phyloP scores from a whole-genome alignment of 2,888 invertebrate genomes.

The Cheilosia urbana region DNA sequence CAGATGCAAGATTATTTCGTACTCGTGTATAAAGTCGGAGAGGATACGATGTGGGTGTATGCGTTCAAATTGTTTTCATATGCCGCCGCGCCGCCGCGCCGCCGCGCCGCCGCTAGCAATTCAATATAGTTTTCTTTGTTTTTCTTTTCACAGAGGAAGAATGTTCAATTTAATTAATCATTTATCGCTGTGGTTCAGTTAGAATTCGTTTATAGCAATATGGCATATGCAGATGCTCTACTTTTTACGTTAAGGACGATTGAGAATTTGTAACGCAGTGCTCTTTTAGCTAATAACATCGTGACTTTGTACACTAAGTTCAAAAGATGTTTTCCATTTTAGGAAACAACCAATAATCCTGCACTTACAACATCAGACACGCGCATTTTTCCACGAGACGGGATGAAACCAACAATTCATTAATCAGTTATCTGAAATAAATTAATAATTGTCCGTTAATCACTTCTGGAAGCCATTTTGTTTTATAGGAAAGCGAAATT shows the following conservation, averaged over 20 bases:
- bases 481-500: too few species aligned
- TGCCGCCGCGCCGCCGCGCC: conserved; percentile 33
- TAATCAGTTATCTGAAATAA: too few species aligned
- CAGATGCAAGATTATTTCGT: conserved; percentile 34
- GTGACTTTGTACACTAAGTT: background rate
- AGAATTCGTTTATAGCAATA: conserved; percentile 54
- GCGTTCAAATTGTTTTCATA: conserved; percentile 57
- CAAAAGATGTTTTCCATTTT: too few species aligned
- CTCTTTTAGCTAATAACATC: conserved; percentile 36
- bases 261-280: conserved; percentile 20
- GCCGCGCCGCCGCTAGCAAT: background rate
- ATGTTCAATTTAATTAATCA: conserved; percentile 58
- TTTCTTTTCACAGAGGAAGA: conserved; percentile 29
- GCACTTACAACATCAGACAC: too few species aligned
- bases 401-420: too few species aligned
- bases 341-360: background rate
- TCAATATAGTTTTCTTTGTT: conserved; percentile 32
- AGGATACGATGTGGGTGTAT: conserved; percentile 20
- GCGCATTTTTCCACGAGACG: too few species aligned
- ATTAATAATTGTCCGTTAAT: too few species aligned
- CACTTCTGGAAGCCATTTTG: too few species aligned
- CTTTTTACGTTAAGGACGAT: conserved; percentile 4
- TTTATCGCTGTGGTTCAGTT: conserved; percentile 54
- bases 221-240: conserved; percentile 47
- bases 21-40: background rate